A percentile compares a stretch with the other conserved stretches of the same genome.
phyloP scores from a whole-genome alignment of 2,113 vertebrate species.

The Dromaius novaehollandiae region DNA sequence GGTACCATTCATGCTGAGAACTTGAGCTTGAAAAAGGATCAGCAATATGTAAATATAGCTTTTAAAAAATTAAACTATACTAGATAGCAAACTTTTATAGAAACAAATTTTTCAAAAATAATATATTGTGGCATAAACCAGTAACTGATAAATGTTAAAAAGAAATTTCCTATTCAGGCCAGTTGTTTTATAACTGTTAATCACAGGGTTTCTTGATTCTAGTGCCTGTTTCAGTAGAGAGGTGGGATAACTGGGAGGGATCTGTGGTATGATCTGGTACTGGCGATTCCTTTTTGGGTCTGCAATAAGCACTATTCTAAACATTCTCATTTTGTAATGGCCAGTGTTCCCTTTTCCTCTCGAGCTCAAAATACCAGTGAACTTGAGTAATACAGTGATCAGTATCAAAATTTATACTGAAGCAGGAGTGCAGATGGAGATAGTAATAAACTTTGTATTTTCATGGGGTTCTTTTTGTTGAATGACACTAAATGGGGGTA shows the following conservation, averaged over 20 bases:
- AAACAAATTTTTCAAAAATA: neutral
- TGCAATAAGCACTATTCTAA: fast-evolving
- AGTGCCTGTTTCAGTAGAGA: neutral
- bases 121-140: neutral
- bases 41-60: neutral
- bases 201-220: neutral
- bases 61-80: neutral
- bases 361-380: neutral
- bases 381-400: neutral
- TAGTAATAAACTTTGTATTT: neutral
- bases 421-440: neutral
- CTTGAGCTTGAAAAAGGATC: neutral
- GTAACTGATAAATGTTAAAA: neutral
- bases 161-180: neutral
- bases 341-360: neutral
- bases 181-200: neutral
- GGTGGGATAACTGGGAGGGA: neutral
- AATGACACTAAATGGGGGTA: neutral
- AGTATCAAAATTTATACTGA: neutral
- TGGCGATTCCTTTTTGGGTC: neutral
- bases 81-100: neutral
- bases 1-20: neutral
- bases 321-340: neutral
- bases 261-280: neutral
- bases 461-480: neutral